Evolutionary conservation across 2,797 vertebrate genomes (phyloP).

Genomic region (Margarornis squamiger): DNA sequence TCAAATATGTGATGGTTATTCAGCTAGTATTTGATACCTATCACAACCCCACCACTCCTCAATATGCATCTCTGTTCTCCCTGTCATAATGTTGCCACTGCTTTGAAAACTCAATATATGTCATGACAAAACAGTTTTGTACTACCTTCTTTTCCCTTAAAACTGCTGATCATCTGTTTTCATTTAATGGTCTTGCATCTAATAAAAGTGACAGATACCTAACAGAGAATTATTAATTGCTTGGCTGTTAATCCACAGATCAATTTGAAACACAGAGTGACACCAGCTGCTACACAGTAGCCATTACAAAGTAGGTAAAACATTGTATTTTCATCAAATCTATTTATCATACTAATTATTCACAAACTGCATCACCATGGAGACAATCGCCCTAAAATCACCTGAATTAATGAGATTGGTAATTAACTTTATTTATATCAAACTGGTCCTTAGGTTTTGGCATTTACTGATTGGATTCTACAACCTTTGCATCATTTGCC

Average conservation of each 20-base stretch:
- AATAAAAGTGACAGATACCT: neutral
- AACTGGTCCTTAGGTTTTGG: constrained; percentile 37
- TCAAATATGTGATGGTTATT: neutral
- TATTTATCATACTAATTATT: constrained; percentile 20
- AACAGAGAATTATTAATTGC: neutral
- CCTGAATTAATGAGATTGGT: constrained; percentile 52
- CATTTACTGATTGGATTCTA: constrained; percentile 44
- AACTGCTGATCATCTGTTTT: neutral
- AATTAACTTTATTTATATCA: constrained; percentile 57
- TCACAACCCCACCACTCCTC: neutral
- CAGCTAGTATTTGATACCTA: neutral
- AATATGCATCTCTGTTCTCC: neutral
- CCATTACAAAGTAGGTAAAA: neutral
- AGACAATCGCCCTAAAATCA: constrained; percentile 29
- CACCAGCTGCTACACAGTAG: neutral
- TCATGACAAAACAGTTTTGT: neutral
- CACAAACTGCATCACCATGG: constrained; percentile 35
- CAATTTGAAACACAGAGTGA: neutral
- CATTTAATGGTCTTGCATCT: neutral
- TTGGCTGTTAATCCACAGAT: neutral
- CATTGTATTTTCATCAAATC: neutral
- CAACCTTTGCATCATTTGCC: constrained; percentile 19
- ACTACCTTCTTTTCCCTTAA: neutral
- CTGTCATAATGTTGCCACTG: neutral
- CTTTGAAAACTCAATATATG: neutral